These are phyloP conservation scores for Drosophila histrio DNA, from an alignment of 2,888 invertebrate species.

Conservation along the genomic window DNA sequence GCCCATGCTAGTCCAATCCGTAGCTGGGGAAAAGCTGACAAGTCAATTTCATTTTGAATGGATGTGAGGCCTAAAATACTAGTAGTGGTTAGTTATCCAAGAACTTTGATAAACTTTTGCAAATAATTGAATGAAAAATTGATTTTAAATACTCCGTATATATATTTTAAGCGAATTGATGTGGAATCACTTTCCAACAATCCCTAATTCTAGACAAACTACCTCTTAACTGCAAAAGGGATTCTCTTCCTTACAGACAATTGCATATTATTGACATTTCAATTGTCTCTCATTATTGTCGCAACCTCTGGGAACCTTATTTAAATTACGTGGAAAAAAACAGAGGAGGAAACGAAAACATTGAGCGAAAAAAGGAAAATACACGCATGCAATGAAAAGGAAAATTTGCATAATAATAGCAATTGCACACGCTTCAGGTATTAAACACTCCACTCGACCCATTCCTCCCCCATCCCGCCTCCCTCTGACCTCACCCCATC, in stretches of 20 bases:
- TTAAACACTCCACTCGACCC: constrained; percentile 60
- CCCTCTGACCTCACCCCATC: neutral
- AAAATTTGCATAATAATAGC: constrained; percentile 79
- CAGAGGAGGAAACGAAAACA: neutral
- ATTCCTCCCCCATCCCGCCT: constrained; percentile 2
- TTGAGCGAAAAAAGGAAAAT: constrained; percentile 11
- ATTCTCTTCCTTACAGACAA: constrained; percentile 41
- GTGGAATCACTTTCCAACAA: neutral
- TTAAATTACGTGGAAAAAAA: constrained; percentile 32
- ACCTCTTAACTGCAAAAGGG: neutral
- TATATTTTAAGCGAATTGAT: neutral
- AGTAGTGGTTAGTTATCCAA: neutral
- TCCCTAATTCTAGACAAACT: constrained; percentile 2
- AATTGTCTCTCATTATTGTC: constrained; percentile 72
- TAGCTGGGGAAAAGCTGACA: neutral
- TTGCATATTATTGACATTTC: constrained; percentile 77
- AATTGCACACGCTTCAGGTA: constrained; percentile 80
- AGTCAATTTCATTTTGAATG: constrained; percentile 16
- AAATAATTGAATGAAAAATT: constrained; percentile 6
- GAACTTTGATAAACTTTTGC: constrained; percentile 2
- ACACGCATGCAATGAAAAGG: constrained; percentile 73
- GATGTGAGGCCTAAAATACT: constrained; percentile 6
- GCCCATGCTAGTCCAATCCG: neutral
- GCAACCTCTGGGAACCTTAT: constrained; percentile 31
- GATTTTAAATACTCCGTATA: constrained; percentile 9